Evolutionary conservation across 1,140 invertebrate genomes (phyloP), one percentile per base, ranked within the genome.

Genomic region (Drosophila kohkoa): DNA sequence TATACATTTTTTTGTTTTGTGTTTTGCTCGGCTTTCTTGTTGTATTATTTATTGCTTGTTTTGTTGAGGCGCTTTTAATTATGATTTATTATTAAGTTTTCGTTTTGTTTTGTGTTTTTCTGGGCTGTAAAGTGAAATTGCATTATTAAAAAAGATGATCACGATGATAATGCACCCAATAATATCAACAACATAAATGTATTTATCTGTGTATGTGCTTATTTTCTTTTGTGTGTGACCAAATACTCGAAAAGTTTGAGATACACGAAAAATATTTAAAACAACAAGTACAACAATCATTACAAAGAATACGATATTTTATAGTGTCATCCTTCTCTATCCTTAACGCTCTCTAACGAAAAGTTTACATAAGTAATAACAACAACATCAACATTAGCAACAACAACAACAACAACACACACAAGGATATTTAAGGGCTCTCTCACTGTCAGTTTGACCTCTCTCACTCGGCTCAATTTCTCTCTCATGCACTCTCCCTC

Each of bases 21-120:
- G 11, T 57, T 67, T 51, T 68, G 25, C 32, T 52, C 45, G 28
- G 41, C 45, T 48, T 45, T 41, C 11, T 66, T 43, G 49, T 64
- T 63, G 30, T 71, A 35, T 54, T 63, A 48, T 58, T 63, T 77
- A 87, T 87, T 79, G 77, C 77, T 80, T 80, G 57, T 77, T 74
- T 25, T 58, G 67, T 75, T 85, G 82, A 85, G 82, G 82, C 82
- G 79, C 49, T 73, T 79, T 82, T 45, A 64, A 63, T 64, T 38
- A 65, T 79, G 55, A 57, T 66, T 68, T 73, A 28, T 63, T 76
- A 64, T 73, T 41, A 46, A 8, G 1, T 38, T 75, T 75, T 66
- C 28, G 15, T 49, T 57, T 65, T 49, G 13, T 45, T 45, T 57
- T 72, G 20, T 25, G 20, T 25, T 25, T 25, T 25, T 25, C 20